phyloP scores from a whole-genome alignment of 2,113 vertebrate species.

The Microcebus murinus region DNA sequence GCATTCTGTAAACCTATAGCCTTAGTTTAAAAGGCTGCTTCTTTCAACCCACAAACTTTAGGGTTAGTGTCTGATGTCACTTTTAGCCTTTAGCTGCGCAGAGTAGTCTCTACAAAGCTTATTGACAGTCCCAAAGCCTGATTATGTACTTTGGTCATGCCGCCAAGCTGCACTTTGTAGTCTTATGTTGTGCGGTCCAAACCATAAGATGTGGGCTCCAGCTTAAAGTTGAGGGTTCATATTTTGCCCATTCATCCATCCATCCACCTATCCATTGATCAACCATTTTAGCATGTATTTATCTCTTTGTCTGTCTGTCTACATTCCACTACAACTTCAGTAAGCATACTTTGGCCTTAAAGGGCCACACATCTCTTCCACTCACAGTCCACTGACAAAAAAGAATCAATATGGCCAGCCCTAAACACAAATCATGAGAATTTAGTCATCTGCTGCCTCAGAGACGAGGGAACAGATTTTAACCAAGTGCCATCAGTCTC shows the following conservation, averaged over 20 bases:
- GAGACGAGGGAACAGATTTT: not conserved
- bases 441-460: no score
- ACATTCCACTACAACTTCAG: not conserved
- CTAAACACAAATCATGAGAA: not conserved
- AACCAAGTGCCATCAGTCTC: not conserved
- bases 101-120: not conserved
- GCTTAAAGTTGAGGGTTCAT: not conserved
- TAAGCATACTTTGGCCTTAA: not conserved
- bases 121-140: not conserved
- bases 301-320: not conserved
- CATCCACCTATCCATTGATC: not conserved
- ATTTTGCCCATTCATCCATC: not conserved
- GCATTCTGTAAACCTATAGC: not conserved
- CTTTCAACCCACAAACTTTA: not conserved
- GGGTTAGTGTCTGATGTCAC: not conserved
- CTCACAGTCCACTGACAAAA: not conserved
- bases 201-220: not conserved
- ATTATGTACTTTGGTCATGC: rapidly evolving
- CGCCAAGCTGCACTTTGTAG: not conserved
- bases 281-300: not conserved
- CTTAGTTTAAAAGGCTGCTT: not conserved
- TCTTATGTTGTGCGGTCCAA: not conserved
- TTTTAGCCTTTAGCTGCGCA: not conserved
- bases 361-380: not conserved
- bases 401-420: not conserved